These are phyloP conservation scores for Allenopithecus nigroviridis DNA, from an alignment of 2,797 vertebrate genomes.

Conservation along the genomic window DNA sequence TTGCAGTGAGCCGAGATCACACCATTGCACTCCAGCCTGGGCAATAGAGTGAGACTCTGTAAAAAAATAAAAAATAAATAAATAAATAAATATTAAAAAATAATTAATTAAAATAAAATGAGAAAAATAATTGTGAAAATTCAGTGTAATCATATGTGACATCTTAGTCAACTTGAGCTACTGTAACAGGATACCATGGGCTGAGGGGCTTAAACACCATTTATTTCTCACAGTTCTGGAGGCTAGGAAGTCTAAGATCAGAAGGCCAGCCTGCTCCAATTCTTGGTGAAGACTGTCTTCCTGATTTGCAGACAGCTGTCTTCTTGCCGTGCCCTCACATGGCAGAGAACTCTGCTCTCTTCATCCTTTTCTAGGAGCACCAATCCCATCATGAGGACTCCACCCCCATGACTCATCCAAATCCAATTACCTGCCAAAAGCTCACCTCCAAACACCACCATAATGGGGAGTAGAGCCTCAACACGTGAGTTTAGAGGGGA, in stretches of 20 bases:
- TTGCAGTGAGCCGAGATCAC: too few relatives aligned
- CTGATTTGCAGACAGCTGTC: background rate
- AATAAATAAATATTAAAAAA: too few relatives aligned
- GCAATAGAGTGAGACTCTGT: too few relatives aligned
- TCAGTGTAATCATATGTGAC: background rate
- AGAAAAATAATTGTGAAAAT: background rate
- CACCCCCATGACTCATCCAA: background rate
- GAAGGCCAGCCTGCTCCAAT: background rate
- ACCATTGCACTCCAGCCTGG: too few relatives aligned
- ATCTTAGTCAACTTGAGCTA: background rate
- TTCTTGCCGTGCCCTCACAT: background rate
- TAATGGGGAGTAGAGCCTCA: background rate
- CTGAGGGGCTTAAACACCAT: background rate
- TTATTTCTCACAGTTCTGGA: background rate
- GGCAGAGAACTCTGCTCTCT: background rate
- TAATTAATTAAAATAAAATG: background rate
- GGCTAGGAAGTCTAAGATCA: background rate
- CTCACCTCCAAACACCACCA: background rate
- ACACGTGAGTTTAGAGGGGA: rapidly evolving
- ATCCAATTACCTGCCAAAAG: background rate
- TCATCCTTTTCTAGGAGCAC: background rate
- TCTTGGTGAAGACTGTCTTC: background rate
- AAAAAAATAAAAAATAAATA: too few relatives aligned
- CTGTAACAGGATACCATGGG: background rate
- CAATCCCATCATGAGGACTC: background rate